A percentile compares a stretch with the other conserved stretches of the same genome.
These are phyloP conservation scores for Sebastes nivosus DNA, from an alignment of 2,797 vertebrate species.

Conservation along the genomic window DNA sequence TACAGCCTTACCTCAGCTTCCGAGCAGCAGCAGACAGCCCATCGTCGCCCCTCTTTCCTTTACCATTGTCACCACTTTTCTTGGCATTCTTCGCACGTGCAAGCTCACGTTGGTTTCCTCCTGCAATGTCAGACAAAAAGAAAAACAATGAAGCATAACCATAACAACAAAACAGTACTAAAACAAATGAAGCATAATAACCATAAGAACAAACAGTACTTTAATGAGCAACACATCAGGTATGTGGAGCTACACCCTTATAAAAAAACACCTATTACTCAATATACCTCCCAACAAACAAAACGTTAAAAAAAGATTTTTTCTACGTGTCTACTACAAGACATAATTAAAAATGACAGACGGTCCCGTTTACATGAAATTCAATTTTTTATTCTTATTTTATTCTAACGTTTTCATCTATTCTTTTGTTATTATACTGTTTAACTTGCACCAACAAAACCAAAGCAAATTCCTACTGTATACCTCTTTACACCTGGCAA, in stretches of 20 bases:
- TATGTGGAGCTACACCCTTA: neutral
- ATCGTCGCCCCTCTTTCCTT: constrained; percentile 88
- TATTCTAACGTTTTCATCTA: no score
- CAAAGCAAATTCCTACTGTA: no score
- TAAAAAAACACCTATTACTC: no score
- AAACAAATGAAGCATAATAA: neutral
- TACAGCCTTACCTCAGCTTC: constrained; percentile 87
- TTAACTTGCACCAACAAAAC: no score
- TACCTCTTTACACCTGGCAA: no score
- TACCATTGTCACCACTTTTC: constrained; percentile 83
- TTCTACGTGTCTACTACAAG: neutral
- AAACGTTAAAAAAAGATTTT: no score
- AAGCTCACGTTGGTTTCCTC: constrained; percentile 95
- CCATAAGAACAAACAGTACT: neutral
- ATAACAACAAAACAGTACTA: neutral
- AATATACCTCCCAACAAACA: no score
- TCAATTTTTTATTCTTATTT: no score
- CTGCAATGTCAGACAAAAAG: constrained; percentile 68
- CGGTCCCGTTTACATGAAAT: no score
- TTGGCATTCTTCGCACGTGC: constrained; percentile 92
- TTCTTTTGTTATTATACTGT: no score
- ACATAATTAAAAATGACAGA: neutral
- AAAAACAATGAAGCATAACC: neutral
- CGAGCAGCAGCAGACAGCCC: constrained; percentile 92
- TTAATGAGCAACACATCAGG: neutral